A percentile compares a stretch with the other conserved stretches of the same genome.
phyloP scores from a whole-genome alignment of 2,797 vertebrate species.

The Philypnodon macrostomus region DNA sequence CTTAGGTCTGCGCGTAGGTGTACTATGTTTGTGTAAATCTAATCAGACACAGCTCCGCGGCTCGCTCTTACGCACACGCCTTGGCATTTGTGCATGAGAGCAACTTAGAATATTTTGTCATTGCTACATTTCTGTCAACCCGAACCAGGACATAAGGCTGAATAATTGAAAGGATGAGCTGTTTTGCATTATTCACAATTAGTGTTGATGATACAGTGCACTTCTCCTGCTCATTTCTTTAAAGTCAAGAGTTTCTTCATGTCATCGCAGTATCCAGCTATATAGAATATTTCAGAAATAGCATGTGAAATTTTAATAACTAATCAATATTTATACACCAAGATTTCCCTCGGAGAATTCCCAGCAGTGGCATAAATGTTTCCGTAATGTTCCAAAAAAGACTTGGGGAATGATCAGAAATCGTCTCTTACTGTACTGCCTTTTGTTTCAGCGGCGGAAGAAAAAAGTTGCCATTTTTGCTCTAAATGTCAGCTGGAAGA shows the following conservation, averaged over 20 bases:
- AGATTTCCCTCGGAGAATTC: slow-evolving; percentile 45
- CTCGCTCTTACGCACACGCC: slow-evolving; percentile 49
- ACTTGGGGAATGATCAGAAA: slow-evolving; percentile 49
- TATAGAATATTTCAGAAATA: slow-evolving; percentile 47
- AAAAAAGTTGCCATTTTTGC: no score
- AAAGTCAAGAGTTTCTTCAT: slow-evolving; percentile 40
- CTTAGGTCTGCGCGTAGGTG: slow-evolving; percentile 71
- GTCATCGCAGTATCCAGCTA: slow-evolving; percentile 26
- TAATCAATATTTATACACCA: slow-evolving; percentile 66
- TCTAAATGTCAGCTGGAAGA: slow-evolving; percentile 66
- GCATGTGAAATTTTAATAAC: slow-evolving; percentile 54
- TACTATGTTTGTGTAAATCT: slow-evolving; percentile 73
- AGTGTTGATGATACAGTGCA: slow-evolving; percentile 64
- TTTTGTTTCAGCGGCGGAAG: no score
- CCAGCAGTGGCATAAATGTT: slow-evolving; percentile 46
- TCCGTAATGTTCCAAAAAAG: slow-evolving; percentile 49
- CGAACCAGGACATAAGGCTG: slow-evolving; percentile 70
- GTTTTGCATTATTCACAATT: slow-evolving; percentile 73
- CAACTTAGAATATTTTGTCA: slow-evolving; percentile 70
- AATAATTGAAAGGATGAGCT: slow-evolving; percentile 76
- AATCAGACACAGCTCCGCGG: slow-evolving; percentile 69
- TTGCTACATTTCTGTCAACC: slow-evolving; percentile 67
- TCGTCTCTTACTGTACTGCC: slow-evolving; percentile 44
- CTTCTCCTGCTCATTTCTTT: slow-evolving; percentile 45
- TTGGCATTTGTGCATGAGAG: slow-evolving; percentile 59